Evolutionary conservation across 2,888 invertebrate genomes (phyloP).

Genomic region (Polyommatus iphigenia): DNA sequence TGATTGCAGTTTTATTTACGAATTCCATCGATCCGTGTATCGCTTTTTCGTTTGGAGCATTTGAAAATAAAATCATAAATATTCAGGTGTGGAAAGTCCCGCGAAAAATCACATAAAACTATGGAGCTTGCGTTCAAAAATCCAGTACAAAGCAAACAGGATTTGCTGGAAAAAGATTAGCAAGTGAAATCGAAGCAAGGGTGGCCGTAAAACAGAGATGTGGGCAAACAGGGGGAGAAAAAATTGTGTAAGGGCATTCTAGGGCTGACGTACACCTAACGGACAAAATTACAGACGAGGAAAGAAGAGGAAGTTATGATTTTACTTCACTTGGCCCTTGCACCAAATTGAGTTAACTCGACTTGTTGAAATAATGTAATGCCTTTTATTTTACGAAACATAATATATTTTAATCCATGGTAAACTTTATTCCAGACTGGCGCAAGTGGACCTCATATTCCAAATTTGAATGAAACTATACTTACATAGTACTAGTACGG

Average conservation of each 20-base stretch:
- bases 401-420: too few relatives aligned
- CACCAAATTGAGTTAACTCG: too few relatives aligned
- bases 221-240: constrained; percentile 34
- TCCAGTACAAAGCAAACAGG: constrained; percentile 36
- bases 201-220: constrained; percentile 42
- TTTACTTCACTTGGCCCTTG: too few relatives aligned
- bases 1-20: not conserved
- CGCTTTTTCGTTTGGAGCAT: not conserved
- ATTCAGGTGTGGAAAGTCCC: not conserved
- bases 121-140: constrained; percentile 1
- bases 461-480: too few relatives aligned
- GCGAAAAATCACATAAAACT: constrained; percentile 22
- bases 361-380: too few relatives aligned
- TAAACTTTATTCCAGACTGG: too few relatives aligned
- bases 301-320: too few relatives aligned
- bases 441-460: too few relatives aligned
- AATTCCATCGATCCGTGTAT: not conserved
- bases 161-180: constrained; percentile 44
- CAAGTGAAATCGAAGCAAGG: constrained; percentile 44
- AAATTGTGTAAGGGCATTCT: not conserved
- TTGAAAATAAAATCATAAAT: constrained; percentile 8
- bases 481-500: too few relatives aligned
- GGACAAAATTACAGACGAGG: not conserved
- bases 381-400: too few relatives aligned
- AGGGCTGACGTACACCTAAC: not conserved